These are phyloP conservation scores for Laothoe populi DNA, from an alignment of 2,888 invertebrate genomes.

Conservation along the genomic window DNA sequence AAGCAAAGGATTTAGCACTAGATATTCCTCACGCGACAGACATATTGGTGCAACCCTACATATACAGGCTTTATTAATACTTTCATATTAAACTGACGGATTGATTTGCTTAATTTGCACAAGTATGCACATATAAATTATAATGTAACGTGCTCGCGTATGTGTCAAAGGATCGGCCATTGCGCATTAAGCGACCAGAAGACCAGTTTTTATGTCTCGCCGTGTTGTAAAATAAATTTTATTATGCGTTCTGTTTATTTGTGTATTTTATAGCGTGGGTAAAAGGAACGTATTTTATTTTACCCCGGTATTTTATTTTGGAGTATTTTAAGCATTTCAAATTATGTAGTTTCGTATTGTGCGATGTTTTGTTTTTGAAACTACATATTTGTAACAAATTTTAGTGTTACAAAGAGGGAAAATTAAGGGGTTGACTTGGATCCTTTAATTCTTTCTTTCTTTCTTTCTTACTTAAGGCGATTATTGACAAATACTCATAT, in stretches of 20 bases:
- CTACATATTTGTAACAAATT: too few species aligned
- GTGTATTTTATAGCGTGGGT: too few species aligned
- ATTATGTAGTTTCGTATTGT: too few species aligned
- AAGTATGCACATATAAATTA: slow-evolving; percentile 28
- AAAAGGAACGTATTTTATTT: too few species aligned
- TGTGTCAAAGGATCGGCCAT: slow-evolving; percentile 14
- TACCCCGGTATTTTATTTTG: too few species aligned
- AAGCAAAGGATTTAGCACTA: too few species aligned
- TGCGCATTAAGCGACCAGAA: background rate
- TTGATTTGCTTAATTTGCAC: slow-evolving; percentile 59
- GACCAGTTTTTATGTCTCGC: slow-evolving; percentile 17
- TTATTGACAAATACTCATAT: background rate
- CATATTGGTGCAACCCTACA: slow-evolving; percentile 2
- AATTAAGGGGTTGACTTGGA: too few species aligned
- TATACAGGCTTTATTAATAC: slow-evolving; percentile 37
- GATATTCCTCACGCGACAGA: slow-evolving; percentile 26
- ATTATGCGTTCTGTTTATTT: background rate
- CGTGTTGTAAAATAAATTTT: slow-evolving; percentile 13
- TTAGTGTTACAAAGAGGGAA: too few species aligned
- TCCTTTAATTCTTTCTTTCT: too few species aligned
- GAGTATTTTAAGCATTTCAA: background rate
- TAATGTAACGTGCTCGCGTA: slow-evolving; percentile 4
- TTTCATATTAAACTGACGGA: slow-evolving; percentile 59
- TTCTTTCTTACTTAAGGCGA: background rate
- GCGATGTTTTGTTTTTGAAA: too few species aligned